phyloP scores from a whole-genome alignment of 2,797 vertebrate genomes.

The Hippoglossus hippoglossus region DNA sequence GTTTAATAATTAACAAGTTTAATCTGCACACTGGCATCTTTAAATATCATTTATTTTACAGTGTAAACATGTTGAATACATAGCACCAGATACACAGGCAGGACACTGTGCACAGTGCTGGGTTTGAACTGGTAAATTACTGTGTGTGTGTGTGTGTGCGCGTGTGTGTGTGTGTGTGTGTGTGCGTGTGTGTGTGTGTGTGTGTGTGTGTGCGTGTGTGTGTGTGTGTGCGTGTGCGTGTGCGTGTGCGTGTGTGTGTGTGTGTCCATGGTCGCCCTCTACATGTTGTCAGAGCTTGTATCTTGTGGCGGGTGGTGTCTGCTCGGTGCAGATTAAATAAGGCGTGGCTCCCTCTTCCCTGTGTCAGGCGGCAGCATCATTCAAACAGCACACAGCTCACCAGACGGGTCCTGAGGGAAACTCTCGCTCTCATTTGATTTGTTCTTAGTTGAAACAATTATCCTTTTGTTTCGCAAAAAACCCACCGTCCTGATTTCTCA shows the following conservation, averaged over 20 bases:
- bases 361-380: background rate
- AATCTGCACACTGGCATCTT: background rate
- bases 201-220: too few relatives aligned
- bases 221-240: too few relatives aligned
- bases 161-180: too few relatives aligned
- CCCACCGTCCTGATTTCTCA: constrained; percentile 40
- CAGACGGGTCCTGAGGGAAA: constrained; percentile 39
- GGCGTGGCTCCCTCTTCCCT: constrained; percentile 45
- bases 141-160: too few relatives aligned
- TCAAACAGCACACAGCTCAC: constrained; percentile 16
- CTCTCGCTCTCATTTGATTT: constrained; percentile 13
- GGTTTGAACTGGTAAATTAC: too few relatives aligned
- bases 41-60: background rate
- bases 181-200: too few relatives aligned
- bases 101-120: too few relatives aligned
- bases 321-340: constrained; percentile 53
- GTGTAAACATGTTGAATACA: background rate
- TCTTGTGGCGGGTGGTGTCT: constrained; percentile 39
- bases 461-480: constrained; percentile 31
- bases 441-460: constrained; percentile 28
- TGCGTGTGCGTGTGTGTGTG: too few relatives aligned
- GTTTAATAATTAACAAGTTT: background rate
- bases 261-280: background rate
- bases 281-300: constrained; percentile 49
- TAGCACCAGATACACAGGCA: too few relatives aligned